Evolutionary conservation across 2,888 invertebrate species (phyloP).

Genomic region (Neoitamus cyanurus): DNA sequence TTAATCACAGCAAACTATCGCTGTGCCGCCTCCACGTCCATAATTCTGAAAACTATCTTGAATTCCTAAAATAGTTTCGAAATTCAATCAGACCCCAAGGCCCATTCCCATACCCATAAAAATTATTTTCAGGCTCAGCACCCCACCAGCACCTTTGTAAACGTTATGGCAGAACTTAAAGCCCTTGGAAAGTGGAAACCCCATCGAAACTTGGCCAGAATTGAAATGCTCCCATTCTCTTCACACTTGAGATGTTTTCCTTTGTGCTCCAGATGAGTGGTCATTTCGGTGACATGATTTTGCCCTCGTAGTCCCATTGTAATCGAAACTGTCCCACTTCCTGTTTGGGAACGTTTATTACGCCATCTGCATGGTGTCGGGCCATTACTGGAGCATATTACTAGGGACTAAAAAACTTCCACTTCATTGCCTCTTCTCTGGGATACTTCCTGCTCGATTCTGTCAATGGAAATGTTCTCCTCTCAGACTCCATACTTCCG

Average conservation of each 20-base stretch:
- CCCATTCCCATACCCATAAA: background rate
- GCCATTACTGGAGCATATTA: background rate
- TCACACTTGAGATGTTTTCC: background rate
- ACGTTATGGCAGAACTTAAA: background rate
- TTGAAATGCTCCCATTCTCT: background rate
- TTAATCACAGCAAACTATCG: background rate
- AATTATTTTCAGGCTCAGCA: background rate
- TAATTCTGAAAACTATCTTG: background rate
- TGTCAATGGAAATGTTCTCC: background rate
- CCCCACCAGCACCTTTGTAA: background rate
- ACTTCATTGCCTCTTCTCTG: background rate
- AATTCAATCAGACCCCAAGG: background rate
- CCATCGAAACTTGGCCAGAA: background rate
- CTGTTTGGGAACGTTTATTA: background rate
- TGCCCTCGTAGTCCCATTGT: background rate
- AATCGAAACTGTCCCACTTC: conserved; percentile 3
- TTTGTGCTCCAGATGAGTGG: conserved; percentile 8
- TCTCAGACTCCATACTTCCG: background rate
- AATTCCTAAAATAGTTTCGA: background rate
- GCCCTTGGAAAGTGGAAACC: background rate
- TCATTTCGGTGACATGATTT: conserved; percentile 16
- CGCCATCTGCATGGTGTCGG: conserved; percentile 6
- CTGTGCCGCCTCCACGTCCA: too few species aligned
- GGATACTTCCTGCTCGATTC: background rate
- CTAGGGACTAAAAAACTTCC: background rate